Evolutionary conservation across 2,888 invertebrate genomes (phyloP), one percentile per base, ranked within the genome.

Genomic region (Lepidochitona cinerea): DNA sequence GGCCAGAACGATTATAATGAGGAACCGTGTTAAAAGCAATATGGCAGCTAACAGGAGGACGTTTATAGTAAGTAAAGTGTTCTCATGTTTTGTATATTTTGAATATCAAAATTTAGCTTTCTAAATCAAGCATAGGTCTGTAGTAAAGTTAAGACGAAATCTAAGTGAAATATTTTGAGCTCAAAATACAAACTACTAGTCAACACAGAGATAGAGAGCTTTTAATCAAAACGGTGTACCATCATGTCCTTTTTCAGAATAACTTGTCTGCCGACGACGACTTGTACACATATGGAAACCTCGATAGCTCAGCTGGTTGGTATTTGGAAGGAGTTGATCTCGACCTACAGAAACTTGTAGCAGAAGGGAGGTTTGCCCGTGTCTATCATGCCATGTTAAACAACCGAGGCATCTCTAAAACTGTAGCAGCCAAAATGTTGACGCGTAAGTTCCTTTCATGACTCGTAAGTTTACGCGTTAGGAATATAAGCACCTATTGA

Each of bases 351-450:
- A 68, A 70, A 26, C 52, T 70, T 35, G n/a, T 75, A 9, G 52
- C 67, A 3, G 68, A 75, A 37, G 75, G 75, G 23, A 72, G 70
- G 70, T 75, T 75, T 36, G 75, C 75, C 59, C 54, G 53, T 7
- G 49, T 75, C 54, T 73, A 70, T 68, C 70, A 59, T 14, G 75
- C 75, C 29, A 37, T 23, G 2, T 23, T 70, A 36, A 33, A 32
- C 6, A 26, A 37, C n/a, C 37, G 36, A 7, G 53, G 41, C 12
- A n/a, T n/a, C 12, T 37, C 35, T 4, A n/a, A 68, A 29, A 74
- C 53, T 23, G 73, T 75, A 37, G 75, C 54, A 0, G 72, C 75
- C 7, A 75, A 75, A n/a, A n/a, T n/a, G n/a, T n/a, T n/a, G n/a
- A n/a, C n/a, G n/a, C n/a, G n/a, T n/a, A n/a, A n/a, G n/a, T n/a